A percentile compares a stretch with the other conserved stretches of the same genome.
Conservation (phyloP, 2,797 vertebrate species). For the Gymnothorax reevesii region DNA sequence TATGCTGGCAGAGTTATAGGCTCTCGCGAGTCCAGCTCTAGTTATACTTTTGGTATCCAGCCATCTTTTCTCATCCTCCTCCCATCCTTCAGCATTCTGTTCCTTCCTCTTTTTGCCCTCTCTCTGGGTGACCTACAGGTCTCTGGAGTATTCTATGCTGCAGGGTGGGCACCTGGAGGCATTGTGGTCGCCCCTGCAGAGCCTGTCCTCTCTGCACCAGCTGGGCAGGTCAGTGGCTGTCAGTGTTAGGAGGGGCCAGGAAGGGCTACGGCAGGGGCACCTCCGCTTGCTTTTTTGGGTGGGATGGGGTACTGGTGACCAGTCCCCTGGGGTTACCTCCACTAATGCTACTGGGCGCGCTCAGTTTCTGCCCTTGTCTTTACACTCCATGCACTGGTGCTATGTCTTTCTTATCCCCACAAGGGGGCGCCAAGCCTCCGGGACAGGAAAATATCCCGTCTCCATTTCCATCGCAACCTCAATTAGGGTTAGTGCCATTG, state of each 20-base stretch:
- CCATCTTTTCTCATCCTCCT: conserved; percentile 43
- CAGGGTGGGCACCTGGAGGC: conserved; percentile 76
- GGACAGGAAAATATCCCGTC: not conserved
- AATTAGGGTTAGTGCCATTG: not conserved
- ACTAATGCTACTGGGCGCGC: not conserved
- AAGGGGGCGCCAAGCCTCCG: not conserved
- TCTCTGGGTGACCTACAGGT: conserved; percentile 69
- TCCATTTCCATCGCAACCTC: not conserved
- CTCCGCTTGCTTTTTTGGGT: conserved; percentile 48
- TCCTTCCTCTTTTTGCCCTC: conserved; percentile 51
- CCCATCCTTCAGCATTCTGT: conserved; percentile 13
- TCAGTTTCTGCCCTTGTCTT: not conserved
- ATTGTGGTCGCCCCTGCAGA: conserved; percentile 82
- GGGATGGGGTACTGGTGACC: not conserved
- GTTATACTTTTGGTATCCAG: conserved; percentile 47
- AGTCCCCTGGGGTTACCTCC: not conserved
- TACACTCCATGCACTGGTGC: not conserved
- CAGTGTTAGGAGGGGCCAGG: not conserved
- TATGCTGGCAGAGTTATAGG: not conserved
- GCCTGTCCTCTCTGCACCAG: conserved; percentile 76
- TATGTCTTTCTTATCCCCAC: not conserved
- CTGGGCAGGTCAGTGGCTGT: conserved; percentile 77
- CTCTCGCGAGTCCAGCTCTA: conserved; percentile 37
- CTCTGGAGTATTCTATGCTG: conserved; percentile 74
- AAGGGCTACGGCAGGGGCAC: conserved; percentile 43